Evolutionary conservation across 2,113 vertebrate species (phyloP), one percentile per base, ranked within the genome.

Genomic region (Puma concolor): DNA sequence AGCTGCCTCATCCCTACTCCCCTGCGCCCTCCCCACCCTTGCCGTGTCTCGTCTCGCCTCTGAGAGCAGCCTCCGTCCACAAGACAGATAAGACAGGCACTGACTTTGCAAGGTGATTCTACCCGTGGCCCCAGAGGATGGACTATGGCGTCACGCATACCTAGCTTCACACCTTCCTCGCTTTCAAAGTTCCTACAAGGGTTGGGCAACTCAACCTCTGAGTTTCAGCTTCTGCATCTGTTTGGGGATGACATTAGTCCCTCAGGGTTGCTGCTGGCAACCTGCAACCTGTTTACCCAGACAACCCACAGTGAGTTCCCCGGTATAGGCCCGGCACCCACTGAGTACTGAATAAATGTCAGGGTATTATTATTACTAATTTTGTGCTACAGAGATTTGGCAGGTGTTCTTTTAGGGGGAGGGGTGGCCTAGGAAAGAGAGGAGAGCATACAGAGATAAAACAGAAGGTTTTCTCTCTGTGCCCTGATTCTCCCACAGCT

Each of bases 191-290:
- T 87, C 25, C 54, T 23, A 23, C 8, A 67, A 10, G 14, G n/a
- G 76, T 31, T 31, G 9, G 31, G 10, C 44, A 48, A 16, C n/a
- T 48, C 29, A 21, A 5, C n/a, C 63, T 41, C 67, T 19, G 1
- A 52, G 3, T 67, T 91, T 79, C 86, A 88, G 29, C 69, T 80
- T 94, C 91, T n/a, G 38, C 48, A 6, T 90, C 64, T 69, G 36
- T 76, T 23, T 83, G 60, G 3, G 71, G 17, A 71, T 52, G 27
- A 66, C 6, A 29, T 60, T 36, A 77, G 74, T 83, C 72, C 74
- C 71, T 25, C n/a, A n/a, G 41, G 13, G 36, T 27, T 80, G 41
- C 38, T 36, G 16, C n/a, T 21, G 19, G n/a, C 54, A 72, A 4
- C 74, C 16, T 48, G 74, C 38, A 60, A 8, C 33, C 52, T 89